A percentile compares a stretch with the other conserved stretches of the same genome.
phyloP scores from a whole-genome alignment of 2,888 invertebrate species.

The Halocaridina rubra region DNA sequence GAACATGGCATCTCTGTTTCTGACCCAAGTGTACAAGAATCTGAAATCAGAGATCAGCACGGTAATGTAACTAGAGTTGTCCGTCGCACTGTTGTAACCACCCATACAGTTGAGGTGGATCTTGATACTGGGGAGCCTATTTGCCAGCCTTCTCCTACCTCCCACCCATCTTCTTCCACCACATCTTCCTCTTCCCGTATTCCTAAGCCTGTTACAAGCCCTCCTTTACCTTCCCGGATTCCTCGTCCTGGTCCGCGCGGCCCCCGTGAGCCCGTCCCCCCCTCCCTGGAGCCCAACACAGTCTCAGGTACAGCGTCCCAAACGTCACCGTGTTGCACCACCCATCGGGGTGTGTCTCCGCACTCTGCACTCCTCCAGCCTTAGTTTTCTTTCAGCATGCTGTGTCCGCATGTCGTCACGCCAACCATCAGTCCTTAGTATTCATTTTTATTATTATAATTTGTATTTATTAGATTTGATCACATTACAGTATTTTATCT shows the following conservation, averaged over 20 bases:
- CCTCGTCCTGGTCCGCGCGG: constrained; percentile 59
- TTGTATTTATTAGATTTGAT: constrained; percentile 41
- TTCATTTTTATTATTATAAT: constrained; percentile 39
- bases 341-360: constrained; percentile 50
- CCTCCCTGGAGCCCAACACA: constrained; percentile 64
- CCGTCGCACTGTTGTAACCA: constrained; percentile 58
- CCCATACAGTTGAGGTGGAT: constrained; percentile 62
- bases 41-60: constrained; percentile 44
- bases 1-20: constrained; percentile 53
- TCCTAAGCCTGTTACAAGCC: constrained; percentile 50
- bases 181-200: constrained; percentile 30
- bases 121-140: constrained; percentile 62
- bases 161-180: constrained; percentile 4
- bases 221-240: constrained; percentile 40
- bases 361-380: constrained; percentile 58
- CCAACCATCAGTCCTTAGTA: constrained; percentile 47
- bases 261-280: constrained; percentile 61
- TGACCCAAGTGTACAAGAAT: constrained; percentile 50
- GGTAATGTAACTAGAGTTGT: constrained; percentile 61
- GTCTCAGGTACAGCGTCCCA: constrained; percentile 62
- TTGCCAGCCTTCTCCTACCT: neutral
- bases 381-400: constrained; percentile 58
- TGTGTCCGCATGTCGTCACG: constrained; percentile 59
- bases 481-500: constrained; percentile 39
- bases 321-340: constrained; percentile 59